Conservation (phyloP, 2,888 invertebrate species). For the Tenthredo scrophulariae region DNA sequence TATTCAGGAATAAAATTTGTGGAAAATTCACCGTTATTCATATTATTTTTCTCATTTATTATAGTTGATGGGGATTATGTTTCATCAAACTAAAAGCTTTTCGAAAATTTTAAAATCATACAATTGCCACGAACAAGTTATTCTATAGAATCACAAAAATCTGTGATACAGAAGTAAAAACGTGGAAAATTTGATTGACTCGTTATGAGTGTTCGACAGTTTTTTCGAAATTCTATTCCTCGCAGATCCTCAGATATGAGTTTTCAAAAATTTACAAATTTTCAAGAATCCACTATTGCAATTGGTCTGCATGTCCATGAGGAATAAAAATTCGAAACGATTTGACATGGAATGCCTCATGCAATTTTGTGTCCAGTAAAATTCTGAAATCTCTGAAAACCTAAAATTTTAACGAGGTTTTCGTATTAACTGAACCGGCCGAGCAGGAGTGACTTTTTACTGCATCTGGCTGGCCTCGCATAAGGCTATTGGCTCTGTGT, state of each 20-base stretch:
- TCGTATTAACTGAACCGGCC: not conserved
- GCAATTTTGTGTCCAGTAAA: not conserved
- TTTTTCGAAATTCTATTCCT: not conserved
- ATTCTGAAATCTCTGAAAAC: not conserved
- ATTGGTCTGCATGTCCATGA: not conserved
- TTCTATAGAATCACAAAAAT: not conserved
- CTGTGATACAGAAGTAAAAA: no score
- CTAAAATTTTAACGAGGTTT: not conserved
- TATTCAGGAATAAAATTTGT: not conserved
- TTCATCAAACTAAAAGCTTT: not conserved
- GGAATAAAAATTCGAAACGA: not conserved
- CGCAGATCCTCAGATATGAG: not conserved
- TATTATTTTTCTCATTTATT: not conserved
- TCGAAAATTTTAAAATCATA: not conserved
- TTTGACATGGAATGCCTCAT: no score
- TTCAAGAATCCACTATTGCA: not conserved
- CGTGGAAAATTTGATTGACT: not conserved
- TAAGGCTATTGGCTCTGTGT: slow-evolving; percentile 16
- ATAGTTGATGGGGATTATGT: not conserved
- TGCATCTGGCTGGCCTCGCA: slow-evolving; percentile 2
- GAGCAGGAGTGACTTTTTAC: slow-evolving; percentile 10
- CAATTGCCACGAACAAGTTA: not conserved
- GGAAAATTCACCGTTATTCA: no score
- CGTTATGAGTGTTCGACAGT: not conserved
- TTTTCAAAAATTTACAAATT: not conserved